These are phyloP conservation scores for Ellobium chinense DNA, from an alignment of 2,888 invertebrate species.

Conservation along the genomic window DNA sequence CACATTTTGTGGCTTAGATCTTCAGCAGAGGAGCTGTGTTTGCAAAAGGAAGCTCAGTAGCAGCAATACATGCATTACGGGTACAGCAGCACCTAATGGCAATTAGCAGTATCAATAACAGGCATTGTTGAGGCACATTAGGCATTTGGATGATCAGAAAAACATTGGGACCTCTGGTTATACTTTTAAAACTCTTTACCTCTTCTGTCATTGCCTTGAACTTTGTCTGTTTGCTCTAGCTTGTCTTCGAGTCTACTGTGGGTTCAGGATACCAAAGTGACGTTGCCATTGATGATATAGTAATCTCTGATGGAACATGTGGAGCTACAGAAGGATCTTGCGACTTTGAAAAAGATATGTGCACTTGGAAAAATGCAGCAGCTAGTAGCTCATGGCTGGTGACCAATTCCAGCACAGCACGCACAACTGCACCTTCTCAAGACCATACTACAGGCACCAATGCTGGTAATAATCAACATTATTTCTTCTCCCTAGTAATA, in stretches of 20 bases:
- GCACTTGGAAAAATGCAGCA: conserved; percentile 26
- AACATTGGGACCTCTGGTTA: too few relatives aligned
- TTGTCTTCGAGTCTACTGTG: conserved; percentile 66
- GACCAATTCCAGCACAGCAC: conserved; percentile 46
- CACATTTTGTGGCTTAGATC: too few relatives aligned
- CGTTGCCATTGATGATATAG: conserved; percentile 76
- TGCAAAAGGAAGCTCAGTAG: too few relatives aligned
- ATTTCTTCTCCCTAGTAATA: too few relatives aligned
- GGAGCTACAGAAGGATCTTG: conserved; percentile 51
- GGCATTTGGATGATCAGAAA: too few relatives aligned
- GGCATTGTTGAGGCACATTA: too few relatives aligned
- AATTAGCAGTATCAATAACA: too few relatives aligned
- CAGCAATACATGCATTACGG: too few relatives aligned
- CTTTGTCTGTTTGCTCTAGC: not conserved
- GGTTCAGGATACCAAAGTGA: conserved; percentile 65
- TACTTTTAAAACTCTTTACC: too few relatives aligned
- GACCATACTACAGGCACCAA: conserved; percentile 69
- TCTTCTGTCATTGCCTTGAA: too few relatives aligned
- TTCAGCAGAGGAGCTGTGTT: too few relatives aligned
- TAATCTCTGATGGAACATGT: conserved; percentile 67
- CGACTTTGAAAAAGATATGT: conserved; percentile 64
- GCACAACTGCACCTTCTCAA: conserved; percentile 65
- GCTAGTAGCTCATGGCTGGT: not conserved
- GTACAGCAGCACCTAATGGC: too few relatives aligned
- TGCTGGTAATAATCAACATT: conserved; percentile 54